Evolutionary conservation across 2,797 vertebrate species (phyloP), one percentile per base, ranked within the genome.

Genomic region (Sebastes miniatus): DNA sequence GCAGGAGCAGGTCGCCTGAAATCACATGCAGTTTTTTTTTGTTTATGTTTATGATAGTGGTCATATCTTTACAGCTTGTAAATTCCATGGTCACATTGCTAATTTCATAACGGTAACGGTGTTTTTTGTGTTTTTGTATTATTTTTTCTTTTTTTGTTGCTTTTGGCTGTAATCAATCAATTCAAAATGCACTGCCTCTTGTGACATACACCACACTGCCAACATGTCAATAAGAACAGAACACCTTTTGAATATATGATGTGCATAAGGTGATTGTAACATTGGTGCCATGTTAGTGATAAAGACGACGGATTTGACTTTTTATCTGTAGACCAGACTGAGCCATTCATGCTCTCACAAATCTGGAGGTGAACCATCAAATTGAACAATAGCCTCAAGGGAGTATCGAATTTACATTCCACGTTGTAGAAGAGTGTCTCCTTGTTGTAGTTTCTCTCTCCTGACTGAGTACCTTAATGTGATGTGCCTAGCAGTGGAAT

Each of bases 231-330:
- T 62, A 69, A 77, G 76, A 86, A 85, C 73, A 87, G 58, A 86
- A 84, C 63, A 83, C 74, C 70, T 64, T 80, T 80, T 68, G 63
- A 85, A 80, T 79, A 69, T 77, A 83, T 69, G 62, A 85, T 81
- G 73, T 88, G 85, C 92, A 91, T 92, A 92, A 95, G 95, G 95
- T 95, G 95, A 95, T 95, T 94, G 92, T 95, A 95, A 95, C 85
- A 93, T 94, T 96, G 94, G 94, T 92, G 89, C 92, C 91, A 85
- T 80, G 84, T 76, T 83, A 50, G 31, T 25, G 73, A 77, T 22
- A 61, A 77, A 64, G 77, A 84, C 50, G 16, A 80, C 65, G 69
- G 77, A 73, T 76, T 77, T 65, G 84, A 39, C 76, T n/a, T 70
- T 79, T 77, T 92, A 76, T 84, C 87, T 80, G 63, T 66, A 70